Evolutionary conservation across 2,113 vertebrate genomes (phyloP), one percentile per base, ranked within the genome.

Genomic region (Gallinago jamesoni): DNA sequence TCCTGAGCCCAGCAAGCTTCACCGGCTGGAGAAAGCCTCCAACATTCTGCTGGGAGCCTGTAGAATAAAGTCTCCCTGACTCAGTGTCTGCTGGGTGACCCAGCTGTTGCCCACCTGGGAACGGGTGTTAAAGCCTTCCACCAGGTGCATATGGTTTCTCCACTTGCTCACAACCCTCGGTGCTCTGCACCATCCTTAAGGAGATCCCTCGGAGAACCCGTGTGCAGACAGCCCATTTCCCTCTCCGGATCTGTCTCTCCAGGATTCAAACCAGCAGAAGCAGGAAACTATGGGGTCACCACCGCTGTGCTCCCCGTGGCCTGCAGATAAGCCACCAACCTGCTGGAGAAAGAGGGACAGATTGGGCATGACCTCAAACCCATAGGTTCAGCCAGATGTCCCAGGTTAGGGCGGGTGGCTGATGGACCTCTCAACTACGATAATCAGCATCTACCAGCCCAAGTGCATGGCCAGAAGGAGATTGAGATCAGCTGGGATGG

Each of bases 401-500:
- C 67, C 33, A 28, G 48, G 66, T 72, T 52, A 64, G 57, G 73
- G 67, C 0, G 0, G 31, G 55, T 45, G 50, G 52, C 27, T 30
- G 25, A 55, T 22, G 52, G 33, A n/a, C 31, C 22, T 69, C 25
- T 60, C 56, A n/a, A 39, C 14, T 10, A 50, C 4, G 5, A 50
- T 23, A 74, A 87, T 81, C 62, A 62, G 31, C 47, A 87, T 63
- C 28, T 45, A n/a, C 1, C 5, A 25, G 69, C n/a, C n/a, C 60
- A 57, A 31, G 41, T 31, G 50, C 4, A 6, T 0, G 0, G 43
- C 43, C 84, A 82, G 82, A 82, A 1, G 2, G 90, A 91, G 62
- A 27, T 53, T 92, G 96, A 93, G 93, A 85, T 73, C 67, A 80
- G 14, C 59, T 81, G 73, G 87, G 55, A 77, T 5, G 3, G 47